phyloP scores from a whole-genome alignment of 1,140 invertebrate genomes.

The Dufourea novaeangliae region DNA sequence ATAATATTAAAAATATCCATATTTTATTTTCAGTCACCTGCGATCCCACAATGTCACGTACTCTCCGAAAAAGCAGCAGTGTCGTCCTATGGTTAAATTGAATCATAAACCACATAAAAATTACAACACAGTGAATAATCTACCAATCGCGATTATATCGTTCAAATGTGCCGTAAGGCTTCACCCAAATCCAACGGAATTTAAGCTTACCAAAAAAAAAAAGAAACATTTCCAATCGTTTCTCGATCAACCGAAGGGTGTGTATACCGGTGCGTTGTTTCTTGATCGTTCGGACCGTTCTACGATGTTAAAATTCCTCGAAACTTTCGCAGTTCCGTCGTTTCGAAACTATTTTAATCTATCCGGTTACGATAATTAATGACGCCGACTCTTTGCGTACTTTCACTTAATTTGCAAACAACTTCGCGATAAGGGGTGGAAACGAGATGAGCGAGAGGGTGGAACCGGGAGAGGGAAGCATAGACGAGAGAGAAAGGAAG shows the following conservation, averaged over 20 bases:
- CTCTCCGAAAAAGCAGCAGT: no score
- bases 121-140: no score
- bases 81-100: no score
- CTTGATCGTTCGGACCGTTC: neutral
- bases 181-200: no score
- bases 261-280: neutral
- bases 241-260: neutral
- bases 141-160: no score
- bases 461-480: neutral
- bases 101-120: no score
- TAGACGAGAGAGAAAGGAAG: neutral
- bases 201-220: neutral
- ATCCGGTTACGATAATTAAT: constrained; percentile 45
- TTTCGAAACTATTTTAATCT: constrained; percentile 54
- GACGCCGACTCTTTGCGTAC: constrained; percentile 20
- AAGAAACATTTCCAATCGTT: neutral
- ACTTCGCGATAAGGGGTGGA: neutral
- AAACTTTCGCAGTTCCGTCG: constrained; percentile 26
- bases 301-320: neutral
- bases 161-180: no score
- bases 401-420: constrained; percentile 34
- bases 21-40: no score
- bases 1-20: no score
- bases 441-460: no score
- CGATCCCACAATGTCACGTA: no score